These are phyloP conservation scores for Clavelina lepadiformis DNA, from an alignment of 23 tunicate genomes.

Conservation along the genomic window DNA sequence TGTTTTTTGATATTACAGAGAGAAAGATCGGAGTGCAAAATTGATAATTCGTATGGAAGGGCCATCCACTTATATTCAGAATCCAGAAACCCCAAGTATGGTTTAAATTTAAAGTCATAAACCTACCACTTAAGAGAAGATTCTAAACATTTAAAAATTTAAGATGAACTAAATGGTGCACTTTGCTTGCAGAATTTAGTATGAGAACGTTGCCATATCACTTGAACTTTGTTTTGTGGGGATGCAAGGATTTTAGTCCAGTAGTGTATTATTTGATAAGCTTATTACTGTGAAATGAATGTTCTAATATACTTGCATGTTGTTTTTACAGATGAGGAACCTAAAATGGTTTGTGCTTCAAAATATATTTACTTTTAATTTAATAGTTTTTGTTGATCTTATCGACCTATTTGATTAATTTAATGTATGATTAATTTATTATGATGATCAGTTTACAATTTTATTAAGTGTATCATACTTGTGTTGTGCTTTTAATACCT, in stretches of 20 bases:
- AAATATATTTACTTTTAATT: not conserved
- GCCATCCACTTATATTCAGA: constrained; percentile 48
- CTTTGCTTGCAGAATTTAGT: too few species aligned
- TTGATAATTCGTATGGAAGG: constrained; percentile 75
- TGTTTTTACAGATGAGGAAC: constrained; percentile 73
- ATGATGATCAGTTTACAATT: not conserved
- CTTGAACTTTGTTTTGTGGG: too few species aligned
- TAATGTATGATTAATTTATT: not conserved
- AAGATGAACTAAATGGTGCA: too few species aligned
- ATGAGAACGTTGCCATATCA: too few species aligned
- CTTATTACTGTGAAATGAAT: too few species aligned
- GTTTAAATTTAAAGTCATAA: too few species aligned
- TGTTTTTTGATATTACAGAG: constrained; percentile 42
- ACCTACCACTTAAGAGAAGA: too few species aligned
- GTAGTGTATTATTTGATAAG: too few species aligned
- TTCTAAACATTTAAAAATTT: too few species aligned
- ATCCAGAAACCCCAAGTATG: constrained; percentile 89
- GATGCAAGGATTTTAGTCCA: too few species aligned
- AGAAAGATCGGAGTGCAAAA: constrained; percentile 76
- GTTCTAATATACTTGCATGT: too few species aligned
- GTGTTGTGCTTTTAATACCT: not conserved
- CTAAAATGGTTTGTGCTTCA: constrained; percentile 42
- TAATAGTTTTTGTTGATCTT: not conserved
- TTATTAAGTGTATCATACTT: not conserved
- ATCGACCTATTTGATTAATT: not conserved